Percentiles rank a stretch among this genome's conserved stretches.
Conservation (phyloP, 2,888 invertebrate species). For the Autographa gamma region DNA sequence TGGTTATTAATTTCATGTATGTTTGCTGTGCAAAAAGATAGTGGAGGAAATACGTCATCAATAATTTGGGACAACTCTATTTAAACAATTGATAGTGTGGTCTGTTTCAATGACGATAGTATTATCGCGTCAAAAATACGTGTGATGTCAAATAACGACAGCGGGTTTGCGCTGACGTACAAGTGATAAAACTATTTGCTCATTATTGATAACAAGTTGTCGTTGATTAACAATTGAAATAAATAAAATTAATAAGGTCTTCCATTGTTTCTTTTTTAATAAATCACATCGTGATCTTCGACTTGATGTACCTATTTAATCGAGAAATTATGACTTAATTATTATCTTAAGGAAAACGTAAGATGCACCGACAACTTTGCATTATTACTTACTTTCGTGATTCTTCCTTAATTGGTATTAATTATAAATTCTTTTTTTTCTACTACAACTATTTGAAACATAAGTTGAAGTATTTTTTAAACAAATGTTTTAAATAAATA, state of each 20-base stretch:
- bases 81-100: constrained; percentile 19
- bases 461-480: too few species aligned
- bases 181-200: constrained; percentile 28
- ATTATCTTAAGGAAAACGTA: constrained; percentile 42
- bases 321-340: constrained; percentile 39
- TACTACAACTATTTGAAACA: too few species aligned
- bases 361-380: not conserved
- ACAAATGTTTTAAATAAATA: too few species aligned
- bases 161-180: constrained; percentile 30
- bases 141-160: constrained; percentile 31
- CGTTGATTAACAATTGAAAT: constrained; percentile 25
- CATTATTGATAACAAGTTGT: constrained; percentile 40
- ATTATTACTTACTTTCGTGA: constrained; percentile 28
- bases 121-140: constrained; percentile 27
- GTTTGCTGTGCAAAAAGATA: constrained; percentile 2
- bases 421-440: not conserved
- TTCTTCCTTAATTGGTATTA: constrained; percentile 20
- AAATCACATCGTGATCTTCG: constrained; percentile 43
- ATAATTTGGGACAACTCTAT: constrained; percentile 20
- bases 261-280: constrained; percentile 40
- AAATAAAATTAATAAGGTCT: constrained; percentile 43
- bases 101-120: constrained; percentile 27
- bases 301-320: constrained; percentile 29
- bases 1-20: not conserved
- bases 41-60: constrained; percentile 33